Conservation (phyloP, 2,113 vertebrate species). For the Cheirogaleus medius region DNA sequence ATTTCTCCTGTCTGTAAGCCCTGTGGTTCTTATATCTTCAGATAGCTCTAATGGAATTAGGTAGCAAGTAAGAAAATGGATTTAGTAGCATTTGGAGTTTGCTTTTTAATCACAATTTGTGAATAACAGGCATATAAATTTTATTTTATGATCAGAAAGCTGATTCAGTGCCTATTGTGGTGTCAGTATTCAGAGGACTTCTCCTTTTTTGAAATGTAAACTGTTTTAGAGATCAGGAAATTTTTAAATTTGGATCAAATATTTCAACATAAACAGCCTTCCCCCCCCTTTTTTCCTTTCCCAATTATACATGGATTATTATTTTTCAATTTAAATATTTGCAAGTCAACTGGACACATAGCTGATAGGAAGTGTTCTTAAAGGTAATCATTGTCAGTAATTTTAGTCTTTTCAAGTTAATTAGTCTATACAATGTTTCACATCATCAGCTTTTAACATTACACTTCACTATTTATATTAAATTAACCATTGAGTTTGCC, state of each 20-base stretch:
- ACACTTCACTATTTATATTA: neutral
- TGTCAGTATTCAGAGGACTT: neutral
- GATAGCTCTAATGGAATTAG: neutral
- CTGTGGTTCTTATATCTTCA: neutral
- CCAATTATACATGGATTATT: neutral
- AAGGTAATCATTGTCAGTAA: neutral
- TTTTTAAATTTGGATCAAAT: neutral
- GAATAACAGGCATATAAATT: neutral
- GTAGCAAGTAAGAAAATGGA: constrained; percentile 31
- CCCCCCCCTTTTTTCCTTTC: neutral
- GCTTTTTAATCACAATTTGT: neutral
- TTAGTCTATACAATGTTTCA: neutral
- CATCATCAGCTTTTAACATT: neutral
- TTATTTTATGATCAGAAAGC: neutral
- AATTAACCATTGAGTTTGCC: neutral
- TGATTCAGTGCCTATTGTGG: neutral
- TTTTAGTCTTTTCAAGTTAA: neutral
- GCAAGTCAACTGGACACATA: neutral
- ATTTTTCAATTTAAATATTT: constrained; percentile 43
- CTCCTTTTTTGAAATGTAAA: constrained; percentile 33
- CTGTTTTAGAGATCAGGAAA: neutral
- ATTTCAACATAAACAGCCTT: constrained; percentile 17
- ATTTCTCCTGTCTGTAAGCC: neutral
- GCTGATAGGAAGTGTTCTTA: constrained; percentile 6
- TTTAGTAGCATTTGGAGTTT: constrained; percentile 7